These are phyloP conservation scores for Poecilia velifera DNA, from an alignment of 2,797 vertebrate species.

Conservation along the genomic window DNA sequence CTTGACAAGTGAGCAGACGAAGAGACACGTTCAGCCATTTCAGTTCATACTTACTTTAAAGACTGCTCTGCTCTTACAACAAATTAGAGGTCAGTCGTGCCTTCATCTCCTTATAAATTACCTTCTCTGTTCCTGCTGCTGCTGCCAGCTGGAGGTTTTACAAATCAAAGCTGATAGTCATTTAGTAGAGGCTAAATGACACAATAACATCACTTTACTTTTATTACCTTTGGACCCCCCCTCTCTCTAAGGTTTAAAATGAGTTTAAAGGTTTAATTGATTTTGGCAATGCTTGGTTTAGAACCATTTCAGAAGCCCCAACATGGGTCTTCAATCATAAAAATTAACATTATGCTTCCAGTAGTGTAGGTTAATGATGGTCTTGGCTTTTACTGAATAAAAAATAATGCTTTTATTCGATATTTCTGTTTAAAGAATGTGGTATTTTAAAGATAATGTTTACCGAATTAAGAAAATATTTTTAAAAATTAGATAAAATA, in stretches of 20 bases:
- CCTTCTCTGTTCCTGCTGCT: constrained; percentile 20
- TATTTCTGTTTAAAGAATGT: not conserved
- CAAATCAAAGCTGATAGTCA: constrained; percentile 27
- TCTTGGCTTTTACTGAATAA: not conserved
- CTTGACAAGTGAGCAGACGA: constrained; percentile 16
- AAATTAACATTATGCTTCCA: constrained; percentile 11
- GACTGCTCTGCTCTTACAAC: constrained; percentile 30
- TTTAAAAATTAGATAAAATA: too few species aligned
- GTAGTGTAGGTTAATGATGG: constrained; percentile 9
- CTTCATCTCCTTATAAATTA: constrained; percentile 38
- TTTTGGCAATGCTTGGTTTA: constrained; percentile 20
- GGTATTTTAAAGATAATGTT: not conserved
- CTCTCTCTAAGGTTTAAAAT: constrained; percentile 39
- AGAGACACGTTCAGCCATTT: constrained; percentile 21
- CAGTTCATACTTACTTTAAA: constrained; percentile 21
- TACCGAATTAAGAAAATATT: not conserved
- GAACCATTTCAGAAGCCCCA: constrained; percentile 36
- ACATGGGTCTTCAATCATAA: constrained; percentile 25
- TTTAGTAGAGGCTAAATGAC: constrained; percentile 47
- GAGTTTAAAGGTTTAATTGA: constrained; percentile 60
- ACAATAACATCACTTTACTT: constrained; percentile 38
- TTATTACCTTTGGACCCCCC: constrained; percentile 36
- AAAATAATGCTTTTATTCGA: constrained; percentile 10
- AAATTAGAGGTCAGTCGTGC: constrained; percentile 27
- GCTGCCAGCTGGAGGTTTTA: constrained; percentile 18